Base-by-base conservation (phyloP, 2,113 vertebrate species). In the Misgurnus anguillicaudatus region DNA sequence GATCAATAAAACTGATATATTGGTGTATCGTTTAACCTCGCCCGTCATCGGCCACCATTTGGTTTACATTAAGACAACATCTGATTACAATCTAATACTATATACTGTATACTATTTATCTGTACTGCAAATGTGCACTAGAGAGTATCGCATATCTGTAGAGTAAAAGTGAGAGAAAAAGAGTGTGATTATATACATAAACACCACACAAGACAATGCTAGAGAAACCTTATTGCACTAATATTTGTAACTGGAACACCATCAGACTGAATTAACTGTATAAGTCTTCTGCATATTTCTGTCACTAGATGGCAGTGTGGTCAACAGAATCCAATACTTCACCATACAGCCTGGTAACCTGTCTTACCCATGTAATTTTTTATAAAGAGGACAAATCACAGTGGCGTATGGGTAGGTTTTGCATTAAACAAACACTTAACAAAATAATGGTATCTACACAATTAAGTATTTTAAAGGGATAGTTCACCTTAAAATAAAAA, bases 1-100 rank as follows among this genome's bases (percentile, higher is more conserved):
- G 87, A 91, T 94, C 94, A 94, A 94, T 93, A 95, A 94, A 94
- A 85, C 86, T 92, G 91, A 93, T 94, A 91, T 91, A 94, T 89
- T 89, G 91, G 87, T 87, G 88, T 88, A 93, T 91, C 89, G 87
- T 75, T 88, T 91, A 88, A 90, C 88, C 89, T 87, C 77, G 14
- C 64, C 81, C 83, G 86, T 85, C 89, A 89, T 90, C 84, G 84
- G 88, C 89, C 86, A 87, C 85, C 90, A 92, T 94, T 94, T 95
- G 91, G 89, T 87, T 80, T 87, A 84, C 79, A 90, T 93, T 94
- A 87, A 87, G 88, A 89, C 88, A 88, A 92, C 90, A 94, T 93
- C 88, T 90, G 92, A 94, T 92, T 90, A 90, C 82, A 93, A 94
- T 94, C 91, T 91, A 80, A 88, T 86, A 84, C 85, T 89, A 74